Base-by-base conservation (phyloP, 2,113 vertebrate species). In the Urocynchramus pylzowi region DNA sequence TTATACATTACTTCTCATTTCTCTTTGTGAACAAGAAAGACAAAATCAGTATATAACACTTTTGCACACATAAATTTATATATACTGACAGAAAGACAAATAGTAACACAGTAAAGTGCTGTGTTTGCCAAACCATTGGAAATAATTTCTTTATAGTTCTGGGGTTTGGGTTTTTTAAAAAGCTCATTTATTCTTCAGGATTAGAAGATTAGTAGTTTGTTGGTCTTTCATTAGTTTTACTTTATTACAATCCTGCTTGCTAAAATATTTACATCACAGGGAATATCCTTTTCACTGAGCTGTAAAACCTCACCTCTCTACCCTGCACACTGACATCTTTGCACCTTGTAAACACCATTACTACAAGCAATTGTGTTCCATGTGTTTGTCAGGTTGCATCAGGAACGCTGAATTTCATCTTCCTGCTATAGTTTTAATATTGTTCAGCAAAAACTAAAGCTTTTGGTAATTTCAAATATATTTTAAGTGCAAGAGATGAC, bases 331-430 rank as follows among this genome's bases (percentile, higher is more conserved):
- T 71, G 91, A 87, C 67, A 89, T 92, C 87, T 96, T 92, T 79
- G 79, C 90, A 94, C 92, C 92, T 92, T 96, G 90, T 96, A 94
- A 96, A 96, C 95, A 90, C 91, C 60, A 52, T 45, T 47, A 2
- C 75, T 83, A 64, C 73, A 78, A 74, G 84, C 47, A 90, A 77
- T 93, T 74, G 79, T 88, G 52, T 68, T 88, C 79, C 95, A 90
- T 10, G 85, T 90, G 93, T 95, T 95, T 94, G 93, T 96, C 93
- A 96, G 85, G 60, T 71, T 94, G 73, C 52, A 78, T 87, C 80
- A 94, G 20, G 4, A 85, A 61, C 45, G 30, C 53, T 22, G 39
- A 94, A 82, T 93, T 93, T 93, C 75, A 90, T 70, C 68, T 63
- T 63, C 64, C 76, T 81, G 24, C 47, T 44, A 7, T 9, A 76